Base-by-base conservation (phyloP, 37 sponge, comb jelly and placozoan species). In the Hormiphora californensis region DNA sequence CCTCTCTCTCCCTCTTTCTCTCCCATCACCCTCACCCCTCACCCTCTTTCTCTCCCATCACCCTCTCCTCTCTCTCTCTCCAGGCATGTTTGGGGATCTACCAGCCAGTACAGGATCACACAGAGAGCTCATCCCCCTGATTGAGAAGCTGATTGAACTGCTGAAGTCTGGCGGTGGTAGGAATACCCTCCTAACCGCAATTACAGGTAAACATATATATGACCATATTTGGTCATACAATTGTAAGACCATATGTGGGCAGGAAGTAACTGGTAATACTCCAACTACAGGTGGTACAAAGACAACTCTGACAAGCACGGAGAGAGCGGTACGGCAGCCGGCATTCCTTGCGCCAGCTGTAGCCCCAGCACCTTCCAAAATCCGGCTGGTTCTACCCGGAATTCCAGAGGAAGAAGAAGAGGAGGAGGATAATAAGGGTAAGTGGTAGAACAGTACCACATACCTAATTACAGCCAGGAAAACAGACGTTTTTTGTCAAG, bases 121-220 rank as follows among this genome's bases (percentile, higher is more conserved):
- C 62, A 59, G n/a, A 17, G 62, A 59, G 5, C 62, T 59, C 27
- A 59, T 59, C 21, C 62, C 62, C 27, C 62, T 59, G n/a, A 59
- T 59, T 25, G 62, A 59, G 62, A 59, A 59, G 27, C 62, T 59
- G 27, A 59, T 59, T 23, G 62, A 59, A 17, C 62, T 59, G 5
- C 62, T 59, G 25, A 59, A 59, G 62, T n/a, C 11, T 27, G 11
- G 25, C 22, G 21, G 27, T 5, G 62, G 62, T 7, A 59, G 7
- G n/a, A 5, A 59, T 22, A 11, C 11, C 5, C n/a, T 59, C n/a
- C n/a, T n/a, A n/a, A n/a, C n/a, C n/a, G n/a, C n/a, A n/a, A n/a
- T n/a, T n/a, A n/a, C n/a, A n/a, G n/a, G n/a, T n/a, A n/a, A n/a
- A n/a, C n/a, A n/a, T n/a, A n/a, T n/a, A n/a, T n/a, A n/a, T n/a